Conservation (phyloP, 2,888 invertebrate genomes). For the Neoaliturus tenellus region DNA sequence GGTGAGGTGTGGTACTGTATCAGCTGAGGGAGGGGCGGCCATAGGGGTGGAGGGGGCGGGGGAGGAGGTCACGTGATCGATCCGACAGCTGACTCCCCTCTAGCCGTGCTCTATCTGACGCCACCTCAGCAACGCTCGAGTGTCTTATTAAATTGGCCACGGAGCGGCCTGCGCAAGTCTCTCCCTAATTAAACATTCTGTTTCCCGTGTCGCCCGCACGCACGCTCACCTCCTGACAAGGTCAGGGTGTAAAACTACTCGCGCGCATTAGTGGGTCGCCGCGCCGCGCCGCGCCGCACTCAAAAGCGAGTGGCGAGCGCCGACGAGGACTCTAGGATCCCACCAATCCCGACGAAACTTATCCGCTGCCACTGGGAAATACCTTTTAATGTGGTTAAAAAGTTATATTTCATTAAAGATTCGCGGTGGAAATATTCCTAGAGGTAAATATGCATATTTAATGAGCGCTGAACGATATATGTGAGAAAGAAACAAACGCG, state of each 20-base stretch:
- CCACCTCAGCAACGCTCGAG: slow-evolving; percentile 45
- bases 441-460: too few relatives aligned
- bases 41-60: neutral
- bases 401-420: too few relatives aligned
- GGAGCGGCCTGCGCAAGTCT: slow-evolving; percentile 35
- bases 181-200: slow-evolving; percentile 46
- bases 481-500: too few relatives aligned
- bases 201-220: neutral
- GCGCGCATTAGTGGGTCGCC: neutral
- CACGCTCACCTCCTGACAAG: neutral
- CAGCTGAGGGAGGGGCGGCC: neutral
- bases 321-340: too few relatives aligned
- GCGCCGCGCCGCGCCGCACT: too few relatives aligned
- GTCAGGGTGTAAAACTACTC: slow-evolving; percentile 16
- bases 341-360: too few relatives aligned
- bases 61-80: slow-evolving; percentile 30
- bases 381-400: too few relatives aligned
- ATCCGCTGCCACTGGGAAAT: too few relatives aligned
- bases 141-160: slow-evolving; percentile 51
- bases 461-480: too few relatives aligned
- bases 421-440: too few relatives aligned
- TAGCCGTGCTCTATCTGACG: slow-evolving; percentile 42
- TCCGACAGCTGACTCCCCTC: slow-evolving; percentile 8
- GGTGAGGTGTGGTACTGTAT: neutral
- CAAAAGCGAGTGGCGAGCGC: too few relatives aligned